These are phyloP conservation scores for Agraylea sexmaculata DNA, from an alignment of 1,140 invertebrate species.

Conservation along the genomic window DNA sequence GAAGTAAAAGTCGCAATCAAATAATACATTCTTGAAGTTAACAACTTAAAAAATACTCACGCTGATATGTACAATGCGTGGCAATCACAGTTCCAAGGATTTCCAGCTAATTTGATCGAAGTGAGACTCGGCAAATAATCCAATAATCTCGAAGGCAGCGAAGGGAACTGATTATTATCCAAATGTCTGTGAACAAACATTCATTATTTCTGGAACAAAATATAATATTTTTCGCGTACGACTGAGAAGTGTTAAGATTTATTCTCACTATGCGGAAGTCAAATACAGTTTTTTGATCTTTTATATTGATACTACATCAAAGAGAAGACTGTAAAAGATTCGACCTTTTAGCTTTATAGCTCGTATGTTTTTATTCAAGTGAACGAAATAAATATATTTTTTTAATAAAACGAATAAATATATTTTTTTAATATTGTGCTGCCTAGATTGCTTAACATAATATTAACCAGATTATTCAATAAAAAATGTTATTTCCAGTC, in stretches of 20 bases:
- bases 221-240: constrained; percentile 1
- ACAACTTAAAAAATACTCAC: constrained; percentile 26
- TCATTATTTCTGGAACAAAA: constrained; percentile 1
- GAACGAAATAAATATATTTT: too few species aligned
- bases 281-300: too few species aligned
- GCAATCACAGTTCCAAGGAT: constrained; percentile 82
- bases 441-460: too few species aligned
- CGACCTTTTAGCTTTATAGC: too few species aligned
- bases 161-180: constrained; percentile 66
- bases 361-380: too few species aligned
- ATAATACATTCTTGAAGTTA: neutral
- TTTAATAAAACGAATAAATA: too few species aligned
- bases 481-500: too few species aligned
- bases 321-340: too few species aligned
- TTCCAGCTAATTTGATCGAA: constrained; percentile 64
- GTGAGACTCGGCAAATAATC: constrained; percentile 53
- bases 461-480: too few species aligned
- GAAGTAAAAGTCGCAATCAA: neutral
- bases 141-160: constrained; percentile 54
- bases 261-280: too few species aligned
- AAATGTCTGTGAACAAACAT: constrained; percentile 50
- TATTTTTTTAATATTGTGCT: too few species aligned
- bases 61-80: constrained; percentile 57
- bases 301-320: too few species aligned
- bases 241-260: constrained; percentile 2